Evolutionary conservation across 2,888 invertebrate species (phyloP), one percentile per base, ranked within the genome.

Genomic region (Diarsia rubi): DNA sequence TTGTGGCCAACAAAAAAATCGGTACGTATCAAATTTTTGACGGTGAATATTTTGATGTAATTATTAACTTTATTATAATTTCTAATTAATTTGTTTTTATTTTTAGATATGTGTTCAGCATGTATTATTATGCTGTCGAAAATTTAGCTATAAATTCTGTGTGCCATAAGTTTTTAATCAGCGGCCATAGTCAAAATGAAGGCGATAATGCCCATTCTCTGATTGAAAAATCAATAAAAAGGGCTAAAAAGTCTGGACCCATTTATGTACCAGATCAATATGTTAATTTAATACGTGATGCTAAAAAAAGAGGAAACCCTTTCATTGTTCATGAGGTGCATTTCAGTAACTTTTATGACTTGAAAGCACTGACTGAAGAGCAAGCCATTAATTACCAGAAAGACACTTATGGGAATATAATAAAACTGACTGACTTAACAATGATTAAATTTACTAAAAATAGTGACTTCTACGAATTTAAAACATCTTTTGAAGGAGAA

Each of bases 211-310:
- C 57, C 6, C 57, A 27, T 57, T 57, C 27, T 57, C 27, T 57
- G 16, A 57, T 57, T 57, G 57, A 27, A 6, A 57, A 57, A 57
- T 57, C 57, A 3, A 57, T 57, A 27, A 57, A 57, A 57, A 27
- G 27, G 2, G 45, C 44, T 3, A 79, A 78, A 79, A 78, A 77
- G 31, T 74, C 84, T 69, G 82, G 81, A n/a, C 76, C 84, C 57
- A 83, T 86, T 31, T 88, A 86, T 69, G 68, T 73, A 45, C 86
- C 87, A 31, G 84, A 83, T 27, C 82, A 88, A 62, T 88, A 87
- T 57, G 45, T 74, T 21, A 45, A 68, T 24, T 37, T 78, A n/a
- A 72, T 79, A 60, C 66, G 78, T 57, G 45, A 45, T 67, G 62
- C 73, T 57, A 68, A 68, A 37, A 69, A 69, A 59, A 54, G 12